Percentiles rank a stretch among this genome's conserved stretches.
These are phyloP conservation scores for Oreochromis grahami DNA, from an alignment of 2,797 vertebrate genomes.

Conservation along the genomic window DNA sequence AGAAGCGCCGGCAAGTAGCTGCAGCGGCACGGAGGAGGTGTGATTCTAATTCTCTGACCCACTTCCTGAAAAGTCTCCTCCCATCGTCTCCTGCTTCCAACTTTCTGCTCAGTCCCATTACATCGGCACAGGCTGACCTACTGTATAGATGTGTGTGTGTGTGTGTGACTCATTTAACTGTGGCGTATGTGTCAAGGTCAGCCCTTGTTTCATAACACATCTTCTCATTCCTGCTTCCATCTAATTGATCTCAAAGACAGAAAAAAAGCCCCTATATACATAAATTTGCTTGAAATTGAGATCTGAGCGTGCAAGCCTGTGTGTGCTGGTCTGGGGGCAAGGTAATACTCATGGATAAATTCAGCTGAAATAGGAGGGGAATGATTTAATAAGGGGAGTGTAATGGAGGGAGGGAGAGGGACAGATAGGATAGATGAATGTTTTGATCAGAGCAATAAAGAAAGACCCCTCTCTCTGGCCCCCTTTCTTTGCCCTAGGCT, in stretches of 20 bases:
- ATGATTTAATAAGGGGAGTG: conserved; percentile 67
- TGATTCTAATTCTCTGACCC: conserved; percentile 59
- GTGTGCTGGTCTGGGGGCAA: conserved; percentile 9
- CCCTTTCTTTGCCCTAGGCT: conserved; percentile 50
- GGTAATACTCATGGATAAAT: conserved; percentile 56
- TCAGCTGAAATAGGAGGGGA: conserved; percentile 51
- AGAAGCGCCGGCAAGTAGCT: conserved; percentile 52
- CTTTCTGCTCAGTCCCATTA: conserved; percentile 11
- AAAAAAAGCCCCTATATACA: not conserved
- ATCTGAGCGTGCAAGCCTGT: not conserved
- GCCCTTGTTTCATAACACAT: conserved; percentile 14
- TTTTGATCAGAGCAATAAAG: conserved; percentile 75
- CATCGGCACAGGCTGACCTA: conserved; percentile 16
- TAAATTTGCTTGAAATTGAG: conserved; percentile 21
- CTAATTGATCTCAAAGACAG: conserved; percentile 31
- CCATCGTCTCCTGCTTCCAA: conserved; percentile 1
- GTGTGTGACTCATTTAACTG: not conserved
- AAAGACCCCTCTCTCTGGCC: conserved; percentile 39
- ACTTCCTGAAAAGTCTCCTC: conserved; percentile 46
- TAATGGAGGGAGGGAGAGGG: conserved; percentile 52
- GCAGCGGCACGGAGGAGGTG: conserved; percentile 29
- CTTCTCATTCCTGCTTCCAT: conserved; percentile 14
- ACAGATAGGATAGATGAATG: conserved; percentile 60
- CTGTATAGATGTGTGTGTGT: not conserved
- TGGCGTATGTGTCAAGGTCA: conserved; percentile 22